Conservation (phyloP, 92 coral and sea anemone genomes). For the Phenganax subtilis region DNA sequence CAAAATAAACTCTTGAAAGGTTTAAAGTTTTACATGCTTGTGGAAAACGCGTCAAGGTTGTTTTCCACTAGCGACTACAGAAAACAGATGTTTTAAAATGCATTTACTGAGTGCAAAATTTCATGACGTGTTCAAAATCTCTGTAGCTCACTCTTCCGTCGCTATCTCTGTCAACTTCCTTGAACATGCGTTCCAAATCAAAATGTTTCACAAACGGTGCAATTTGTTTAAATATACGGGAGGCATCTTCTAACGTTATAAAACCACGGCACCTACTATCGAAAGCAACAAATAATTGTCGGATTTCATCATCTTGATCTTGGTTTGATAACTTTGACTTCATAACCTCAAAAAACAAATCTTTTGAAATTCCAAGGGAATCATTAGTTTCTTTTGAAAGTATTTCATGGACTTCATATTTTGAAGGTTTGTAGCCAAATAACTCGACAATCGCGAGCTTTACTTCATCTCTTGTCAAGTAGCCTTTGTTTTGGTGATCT, state of each 20-base stretch:
- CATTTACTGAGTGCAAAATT: conserved; percentile 40
- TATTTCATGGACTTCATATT: conserved; percentile 69
- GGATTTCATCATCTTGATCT: conserved; percentile 74
- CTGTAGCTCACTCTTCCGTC: conserved; percentile 89
- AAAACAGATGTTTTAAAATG: background rate
- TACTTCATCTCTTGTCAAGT: conserved; percentile 66
- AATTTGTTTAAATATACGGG: conserved; percentile 55
- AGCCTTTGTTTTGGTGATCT: conserved; percentile 71
- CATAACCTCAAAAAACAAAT: conserved; percentile 57
- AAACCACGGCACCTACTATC: conserved; percentile 82
- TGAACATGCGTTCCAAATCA: conserved; percentile 68
- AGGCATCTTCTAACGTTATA: conserved; percentile 70
- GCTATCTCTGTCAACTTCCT: conserved; percentile 79
- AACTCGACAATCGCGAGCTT: conserved; percentile 82
- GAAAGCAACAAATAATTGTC: conserved; percentile 90
- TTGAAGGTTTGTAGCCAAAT: conserved; percentile 94
- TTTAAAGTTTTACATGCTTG: too few species aligned
- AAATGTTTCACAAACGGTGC: conserved; percentile 79
- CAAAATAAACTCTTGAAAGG: too few species aligned
- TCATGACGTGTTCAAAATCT: conserved; percentile 94
- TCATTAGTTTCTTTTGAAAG: conserved; percentile 43
- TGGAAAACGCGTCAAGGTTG: too few species aligned
- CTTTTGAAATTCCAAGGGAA: conserved; percentile 52
- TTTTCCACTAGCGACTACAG: too few species aligned
- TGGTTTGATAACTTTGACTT: conserved; percentile 62